These are phyloP conservation scores for Endotricha flammealis DNA, from an alignment of 2,888 invertebrate genomes.

Conservation along the genomic window DNA sequence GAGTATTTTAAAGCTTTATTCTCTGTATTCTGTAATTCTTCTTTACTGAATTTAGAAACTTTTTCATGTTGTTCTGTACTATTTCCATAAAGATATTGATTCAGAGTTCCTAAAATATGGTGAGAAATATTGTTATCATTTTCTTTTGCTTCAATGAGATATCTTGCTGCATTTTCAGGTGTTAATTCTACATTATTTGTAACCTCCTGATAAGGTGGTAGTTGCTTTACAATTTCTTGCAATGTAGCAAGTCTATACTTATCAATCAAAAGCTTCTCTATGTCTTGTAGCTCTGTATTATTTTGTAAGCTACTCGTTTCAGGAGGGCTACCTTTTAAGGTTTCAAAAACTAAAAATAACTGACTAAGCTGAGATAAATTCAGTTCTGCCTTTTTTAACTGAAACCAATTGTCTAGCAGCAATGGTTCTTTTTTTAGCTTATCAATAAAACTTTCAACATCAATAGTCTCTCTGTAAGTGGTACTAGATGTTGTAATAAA, in stretches of 20 bases:
- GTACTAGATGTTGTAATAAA: constrained; percentile 3
- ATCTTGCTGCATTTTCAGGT: constrained; percentile 9
- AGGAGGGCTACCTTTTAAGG: not conserved
- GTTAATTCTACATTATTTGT: constrained; percentile 5
- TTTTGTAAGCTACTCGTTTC: not conserved
- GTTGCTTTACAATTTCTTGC: constrained; percentile 12
- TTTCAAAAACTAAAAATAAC: constrained; percentile 8
- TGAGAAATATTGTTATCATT: constrained; percentile 10
- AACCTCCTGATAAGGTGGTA: constrained; percentile 5
- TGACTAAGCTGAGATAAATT: constrained; percentile 4
- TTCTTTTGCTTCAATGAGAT: constrained; percentile 8
- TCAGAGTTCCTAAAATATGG: constrained; percentile 14
- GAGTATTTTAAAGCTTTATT: constrained; percentile 8
- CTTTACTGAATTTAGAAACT: constrained; percentile 3
- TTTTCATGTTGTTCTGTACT: constrained; percentile 8
- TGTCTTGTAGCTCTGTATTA: not conserved
- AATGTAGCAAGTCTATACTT: constrained; percentile 17
- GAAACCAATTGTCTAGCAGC: constrained; percentile 3
- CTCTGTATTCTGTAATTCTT: not conserved
- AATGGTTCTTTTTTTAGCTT: not conserved
- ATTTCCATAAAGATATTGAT: constrained; percentile 15
- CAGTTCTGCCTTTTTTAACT: constrained; percentile 5
- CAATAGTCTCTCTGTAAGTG: constrained; percentile 10
- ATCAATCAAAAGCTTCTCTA: constrained; percentile 12
- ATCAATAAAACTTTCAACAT: constrained; percentile 10